A percentile compares a stretch with the other conserved stretches of the same genome.
Evolutionary conservation across 2,888 invertebrate species (phyloP).

Genomic region (Melanchra persicariae): DNA sequence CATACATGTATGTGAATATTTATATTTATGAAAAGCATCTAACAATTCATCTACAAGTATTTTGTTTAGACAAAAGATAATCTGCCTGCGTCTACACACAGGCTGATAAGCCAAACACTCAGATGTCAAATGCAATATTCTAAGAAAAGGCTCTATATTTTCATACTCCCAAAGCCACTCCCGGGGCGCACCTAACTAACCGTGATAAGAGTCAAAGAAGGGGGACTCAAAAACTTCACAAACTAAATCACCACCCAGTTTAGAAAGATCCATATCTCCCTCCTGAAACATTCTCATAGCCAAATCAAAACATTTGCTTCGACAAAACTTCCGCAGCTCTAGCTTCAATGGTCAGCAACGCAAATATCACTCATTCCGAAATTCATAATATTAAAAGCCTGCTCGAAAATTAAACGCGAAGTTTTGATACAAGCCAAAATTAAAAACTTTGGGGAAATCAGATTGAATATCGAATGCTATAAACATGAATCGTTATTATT

Average conservation of each 20-base stretch:
- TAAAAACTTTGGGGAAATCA: constrained; percentile 72
- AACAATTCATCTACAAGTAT: constrained; percentile 50
- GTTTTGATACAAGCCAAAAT: constrained; percentile 65
- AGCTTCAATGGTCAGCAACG: constrained; percentile 51
- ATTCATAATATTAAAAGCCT: constrained; percentile 57
- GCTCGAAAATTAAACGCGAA: constrained; percentile 59
- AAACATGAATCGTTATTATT: constrained; percentile 74
- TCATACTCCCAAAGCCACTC: constrained; percentile 77
- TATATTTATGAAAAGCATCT: constrained; percentile 33
- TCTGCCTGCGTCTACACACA: constrained; percentile 62
- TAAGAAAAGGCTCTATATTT: constrained; percentile 82
- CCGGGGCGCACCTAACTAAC: constrained; percentile 84
- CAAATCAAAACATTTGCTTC: constrained; percentile 37
- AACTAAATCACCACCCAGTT: constrained; percentile 79
- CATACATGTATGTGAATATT: constrained; percentile 31
- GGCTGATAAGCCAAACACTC: constrained; percentile 79
- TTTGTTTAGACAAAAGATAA: constrained; percentile 74
- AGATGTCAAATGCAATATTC: constrained; percentile 85
- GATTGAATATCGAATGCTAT: constrained; percentile 74
- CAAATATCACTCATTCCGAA: constrained; percentile 61
- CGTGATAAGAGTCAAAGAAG: constrained; percentile 84
- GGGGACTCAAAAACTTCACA: constrained; percentile 80
- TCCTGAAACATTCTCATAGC: constrained; percentile 58
- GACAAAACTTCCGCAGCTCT: constrained; percentile 52
- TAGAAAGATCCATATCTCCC: constrained; percentile 69